Percentiles rank a stretch among this genome's conserved stretches.
These are phyloP conservation scores for Andrena praecox DNA, from an alignment of 2,888 invertebrate species.

Conservation along the genomic window DNA sequence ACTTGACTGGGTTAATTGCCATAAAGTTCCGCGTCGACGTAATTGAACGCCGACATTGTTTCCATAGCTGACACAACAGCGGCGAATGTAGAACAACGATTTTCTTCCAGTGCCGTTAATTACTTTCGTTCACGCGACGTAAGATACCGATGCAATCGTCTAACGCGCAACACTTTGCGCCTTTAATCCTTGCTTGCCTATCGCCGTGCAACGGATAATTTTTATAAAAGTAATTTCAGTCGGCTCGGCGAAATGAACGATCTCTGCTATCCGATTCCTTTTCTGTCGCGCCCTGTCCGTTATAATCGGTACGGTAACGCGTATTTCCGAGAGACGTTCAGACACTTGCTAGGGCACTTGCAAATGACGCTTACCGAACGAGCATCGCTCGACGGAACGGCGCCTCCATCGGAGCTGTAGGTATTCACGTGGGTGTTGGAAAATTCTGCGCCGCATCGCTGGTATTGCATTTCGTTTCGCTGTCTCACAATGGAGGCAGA, in stretches of 20 bases:
- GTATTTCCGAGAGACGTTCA: neutral
- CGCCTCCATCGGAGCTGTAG: neutral
- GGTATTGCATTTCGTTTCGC: slow-evolving; percentile 26
- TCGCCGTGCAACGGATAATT: neutral
- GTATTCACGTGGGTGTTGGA: neutral
- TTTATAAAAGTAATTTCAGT: neutral
- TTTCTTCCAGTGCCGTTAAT: slow-evolving; percentile 1
- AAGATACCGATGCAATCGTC: neutral
- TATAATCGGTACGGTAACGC: neutral
- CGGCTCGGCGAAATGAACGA: neutral
- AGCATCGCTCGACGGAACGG: neutral
- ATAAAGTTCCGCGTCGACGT: slow-evolving; percentile 29
- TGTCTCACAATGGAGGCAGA: slow-evolving; percentile 39
- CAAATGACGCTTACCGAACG: neutral
- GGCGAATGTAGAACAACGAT: neutral
- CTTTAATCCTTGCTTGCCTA: neutral
- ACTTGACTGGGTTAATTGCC: slow-evolving; percentile 47
- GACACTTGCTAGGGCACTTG: neutral
- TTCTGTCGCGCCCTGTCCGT: neutral
- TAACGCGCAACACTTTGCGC: neutral
- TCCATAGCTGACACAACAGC: neutral
- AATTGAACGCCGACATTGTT: slow-evolving; percentile 19
- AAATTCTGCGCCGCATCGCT: slow-evolving; percentile 27
- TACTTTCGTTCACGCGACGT: neutral
- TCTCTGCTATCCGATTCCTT: neutral